These are phyloP conservation scores for Malurus elegans DNA, from an alignment of 2,113 vertebrate species.

Conservation along the genomic window DNA sequence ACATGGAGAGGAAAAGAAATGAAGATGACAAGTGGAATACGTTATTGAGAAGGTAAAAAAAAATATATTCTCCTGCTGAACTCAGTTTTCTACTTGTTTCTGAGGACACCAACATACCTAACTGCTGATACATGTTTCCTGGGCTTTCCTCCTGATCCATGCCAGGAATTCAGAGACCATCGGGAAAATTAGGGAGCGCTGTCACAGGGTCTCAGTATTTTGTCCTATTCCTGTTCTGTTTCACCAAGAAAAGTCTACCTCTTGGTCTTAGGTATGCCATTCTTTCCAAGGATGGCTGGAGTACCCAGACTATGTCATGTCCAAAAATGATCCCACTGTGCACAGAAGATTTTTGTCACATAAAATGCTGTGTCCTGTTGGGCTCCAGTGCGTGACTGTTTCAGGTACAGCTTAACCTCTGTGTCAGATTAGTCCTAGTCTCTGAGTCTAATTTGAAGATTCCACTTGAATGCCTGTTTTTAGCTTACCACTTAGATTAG, in stretches of 20 bases:
- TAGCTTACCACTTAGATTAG: neutral
- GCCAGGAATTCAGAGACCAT: neutral
- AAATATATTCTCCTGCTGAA: neutral
- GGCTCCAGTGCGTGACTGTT: neutral
- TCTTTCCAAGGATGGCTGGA: neutral
- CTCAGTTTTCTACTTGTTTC: neutral
- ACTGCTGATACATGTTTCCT: neutral
- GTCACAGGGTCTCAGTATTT: rapidly evolving
- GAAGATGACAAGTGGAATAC: rapidly evolving
- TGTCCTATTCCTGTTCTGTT: neutral
- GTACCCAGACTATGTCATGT: neutral
- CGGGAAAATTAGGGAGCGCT: neutral
- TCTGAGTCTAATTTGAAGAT: neutral
- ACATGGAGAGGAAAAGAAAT: neutral
- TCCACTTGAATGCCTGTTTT: neutral
- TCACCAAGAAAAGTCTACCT: neutral
- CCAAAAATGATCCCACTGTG: neutral
- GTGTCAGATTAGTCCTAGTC: neutral
- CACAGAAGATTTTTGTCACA: neutral
- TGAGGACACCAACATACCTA: neutral
- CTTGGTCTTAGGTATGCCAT: neutral
- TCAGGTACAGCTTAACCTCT: neutral
- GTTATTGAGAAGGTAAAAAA: neutral
- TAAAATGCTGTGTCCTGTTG: neutral
- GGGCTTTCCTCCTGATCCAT: neutral